A percentile compares a stretch with the other conserved stretches of the same genome.
phyloP scores from a whole-genome alignment of 2,113 vertebrate genomes.

The Rhineura floridana region DNA sequence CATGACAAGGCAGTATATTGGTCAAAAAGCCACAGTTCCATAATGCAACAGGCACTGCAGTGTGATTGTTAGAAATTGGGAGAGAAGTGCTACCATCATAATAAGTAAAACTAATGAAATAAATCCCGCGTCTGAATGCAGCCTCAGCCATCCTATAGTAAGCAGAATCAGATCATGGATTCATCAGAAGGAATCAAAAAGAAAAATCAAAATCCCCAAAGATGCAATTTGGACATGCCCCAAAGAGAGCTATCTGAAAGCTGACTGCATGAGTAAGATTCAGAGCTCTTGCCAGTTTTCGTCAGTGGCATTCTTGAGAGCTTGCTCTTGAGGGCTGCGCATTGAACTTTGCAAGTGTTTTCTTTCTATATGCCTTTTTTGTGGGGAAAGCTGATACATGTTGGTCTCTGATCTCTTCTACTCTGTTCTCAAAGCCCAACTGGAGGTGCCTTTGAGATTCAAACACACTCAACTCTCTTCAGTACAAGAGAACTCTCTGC shows the following conservation, averaged over 20 bases:
- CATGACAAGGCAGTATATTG: no score
- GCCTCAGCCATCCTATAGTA: not conserved
- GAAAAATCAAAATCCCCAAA: not conserved
- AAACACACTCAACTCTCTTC: not conserved
- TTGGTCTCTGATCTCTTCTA: constrained; percentile 5
- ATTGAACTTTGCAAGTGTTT: not conserved
- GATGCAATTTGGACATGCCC: not conserved
- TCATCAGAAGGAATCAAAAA: not conserved
- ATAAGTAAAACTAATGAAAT: no score
- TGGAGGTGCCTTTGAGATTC: not conserved
- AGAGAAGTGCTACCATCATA: no score
- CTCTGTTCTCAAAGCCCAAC: constrained; percentile 11
- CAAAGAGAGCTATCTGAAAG: not conserved
- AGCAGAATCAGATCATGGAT: not conserved
- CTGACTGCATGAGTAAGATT: not conserved
- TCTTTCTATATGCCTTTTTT: accelerated
- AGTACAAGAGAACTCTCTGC: not conserved
- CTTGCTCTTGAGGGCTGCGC: not conserved
- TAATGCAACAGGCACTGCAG: no score
- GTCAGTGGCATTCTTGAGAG: not conserved
- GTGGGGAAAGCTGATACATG: not conserved
- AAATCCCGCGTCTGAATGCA: no score
- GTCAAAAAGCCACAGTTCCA: no score
- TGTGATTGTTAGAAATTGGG: no score
- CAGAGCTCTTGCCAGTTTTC: not conserved